Evolutionary conservation across 2,797 vertebrate species (phyloP), one percentile per base, ranked within the genome.

Genomic region (Rhinatrema bivittatum): DNA sequence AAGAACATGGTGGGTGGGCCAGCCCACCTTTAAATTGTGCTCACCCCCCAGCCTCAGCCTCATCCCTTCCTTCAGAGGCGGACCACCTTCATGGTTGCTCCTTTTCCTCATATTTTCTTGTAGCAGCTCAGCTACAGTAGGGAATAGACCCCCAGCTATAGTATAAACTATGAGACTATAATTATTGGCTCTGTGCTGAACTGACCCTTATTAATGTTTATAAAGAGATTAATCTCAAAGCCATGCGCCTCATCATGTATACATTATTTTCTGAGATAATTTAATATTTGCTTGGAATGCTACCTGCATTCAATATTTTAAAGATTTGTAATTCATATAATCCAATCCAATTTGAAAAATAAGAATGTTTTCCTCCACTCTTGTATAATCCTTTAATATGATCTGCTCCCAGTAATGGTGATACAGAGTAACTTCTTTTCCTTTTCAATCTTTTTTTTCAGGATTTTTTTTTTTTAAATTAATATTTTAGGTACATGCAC

Each of bases 201-300:
- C 78, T 72, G 81, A 79, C 76, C 84, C 82, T 74, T 76, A 73
- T 56, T 65, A 66, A 78, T 79, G 61, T 74, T 79, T 79, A 62
- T 74, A 78, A 51, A 73, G 68, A 78, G 66, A 72, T 74, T 76
- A 72, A 70, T 74, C 54, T 73, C 39, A 42, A 51, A 76, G 52
- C 56, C 6, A 22, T 33, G 75, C 53, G 44, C 71, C 48, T 74
- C 47, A 72, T n/a, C n/a, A n/a, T n/a, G n/a, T 67, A 65, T 69
- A 60, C 67, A 75, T 73, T 74, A 71, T 78, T 78, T 73, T 41
- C 44, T 17, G 5, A 36, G 55, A 57, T 76, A 74, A 78, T 76
- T 68, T 72, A 76, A 75, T 79, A 72, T 73, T 79, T 76, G 58
- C 64, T 65, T 62, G 56, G 46, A 71, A 57, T 74, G 58, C 65